Conservation (phyloP, 30 jellyfish, hydroid and myxozoan species). For the Turritopsis rubra region DNA sequence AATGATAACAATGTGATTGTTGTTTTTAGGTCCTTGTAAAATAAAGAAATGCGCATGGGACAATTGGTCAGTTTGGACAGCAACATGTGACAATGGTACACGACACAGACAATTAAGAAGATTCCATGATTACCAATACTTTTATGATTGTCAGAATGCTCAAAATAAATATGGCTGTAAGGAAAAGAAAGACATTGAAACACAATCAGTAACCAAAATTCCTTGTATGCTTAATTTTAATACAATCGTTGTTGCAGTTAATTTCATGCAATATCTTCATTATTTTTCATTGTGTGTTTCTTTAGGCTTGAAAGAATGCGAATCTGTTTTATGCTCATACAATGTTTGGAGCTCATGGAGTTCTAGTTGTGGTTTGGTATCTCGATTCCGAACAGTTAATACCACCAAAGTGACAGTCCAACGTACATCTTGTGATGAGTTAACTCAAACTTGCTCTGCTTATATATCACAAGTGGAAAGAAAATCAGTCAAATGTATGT, state of each 20-base stretch:
- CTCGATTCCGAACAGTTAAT: constrained; percentile 42
- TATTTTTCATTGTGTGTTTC: not conserved
- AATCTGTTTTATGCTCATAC: constrained; percentile 36
- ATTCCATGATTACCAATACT: not conserved
- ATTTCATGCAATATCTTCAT: not conserved
- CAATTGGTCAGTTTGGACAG: constrained; percentile 68
- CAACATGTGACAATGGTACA: constrained; percentile 33
- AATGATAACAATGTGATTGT: not conserved
- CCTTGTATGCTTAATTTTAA: constrained; percentile 3
- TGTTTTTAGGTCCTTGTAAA: constrained; percentile 14
- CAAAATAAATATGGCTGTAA: constrained; percentile 5
- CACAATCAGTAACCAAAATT: constrained; percentile 8
- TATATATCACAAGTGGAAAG: not conserved
- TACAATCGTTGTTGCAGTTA: not conserved
- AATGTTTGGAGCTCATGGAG: constrained; percentile 69
- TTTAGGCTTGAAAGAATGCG: not conserved
- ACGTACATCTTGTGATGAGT: constrained; percentile 9
- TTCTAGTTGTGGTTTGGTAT: constrained; percentile 32
- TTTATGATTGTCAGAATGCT: not conserved
- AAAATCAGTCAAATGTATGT: not conserved
- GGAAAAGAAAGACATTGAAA: constrained; percentile 1
- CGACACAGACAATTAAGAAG: constrained; percentile 39
- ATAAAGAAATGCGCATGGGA: constrained; percentile 31
- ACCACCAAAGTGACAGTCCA: not conserved
- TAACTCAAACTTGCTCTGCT: not conserved